Conservation (phyloP, 2,888 invertebrate species). For the Cataglyphis altisquamis region DNA sequence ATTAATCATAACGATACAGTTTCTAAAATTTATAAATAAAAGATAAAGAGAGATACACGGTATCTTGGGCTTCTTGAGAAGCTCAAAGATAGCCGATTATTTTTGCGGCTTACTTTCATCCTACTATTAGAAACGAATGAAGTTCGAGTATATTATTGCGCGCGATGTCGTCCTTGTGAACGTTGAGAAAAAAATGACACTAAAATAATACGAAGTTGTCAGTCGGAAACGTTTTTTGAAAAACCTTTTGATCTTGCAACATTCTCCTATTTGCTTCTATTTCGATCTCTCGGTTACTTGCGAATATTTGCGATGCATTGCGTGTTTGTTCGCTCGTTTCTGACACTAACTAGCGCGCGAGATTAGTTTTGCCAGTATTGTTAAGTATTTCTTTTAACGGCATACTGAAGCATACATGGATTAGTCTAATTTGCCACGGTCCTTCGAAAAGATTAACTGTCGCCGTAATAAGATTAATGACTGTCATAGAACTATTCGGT, state of each 20-base stretch:
- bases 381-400: constrained; percentile 11
- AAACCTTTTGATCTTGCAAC: neutral
- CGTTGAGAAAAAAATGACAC: neutral
- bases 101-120: constrained; percentile 32
- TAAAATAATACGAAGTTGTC: constrained; percentile 11
- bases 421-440: constrained; percentile 15
- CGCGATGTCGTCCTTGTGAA: constrained; percentile 5
- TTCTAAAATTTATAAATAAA: constrained; percentile 4
- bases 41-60: neutral
- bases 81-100: constrained; percentile 25
- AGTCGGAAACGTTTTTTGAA: neutral
- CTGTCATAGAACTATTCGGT: constrained; percentile 24
- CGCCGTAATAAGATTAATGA: constrained; percentile 47
- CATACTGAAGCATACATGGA: neutral
- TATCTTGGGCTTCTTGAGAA: constrained; percentile 8
- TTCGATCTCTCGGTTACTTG: neutral
- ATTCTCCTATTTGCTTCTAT: neutral
- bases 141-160: constrained; percentile 11
- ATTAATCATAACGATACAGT: neutral
- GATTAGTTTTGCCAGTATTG: neutral
- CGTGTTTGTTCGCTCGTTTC: neutral
- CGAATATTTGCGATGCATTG: constrained; percentile 2
- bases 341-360: neutral
- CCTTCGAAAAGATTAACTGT: constrained; percentile 27
- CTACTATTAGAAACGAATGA: constrained; percentile 9